Base-by-base conservation (phyloP, 2,113 vertebrate species). In the Sylvicapra grimmia region DNA sequence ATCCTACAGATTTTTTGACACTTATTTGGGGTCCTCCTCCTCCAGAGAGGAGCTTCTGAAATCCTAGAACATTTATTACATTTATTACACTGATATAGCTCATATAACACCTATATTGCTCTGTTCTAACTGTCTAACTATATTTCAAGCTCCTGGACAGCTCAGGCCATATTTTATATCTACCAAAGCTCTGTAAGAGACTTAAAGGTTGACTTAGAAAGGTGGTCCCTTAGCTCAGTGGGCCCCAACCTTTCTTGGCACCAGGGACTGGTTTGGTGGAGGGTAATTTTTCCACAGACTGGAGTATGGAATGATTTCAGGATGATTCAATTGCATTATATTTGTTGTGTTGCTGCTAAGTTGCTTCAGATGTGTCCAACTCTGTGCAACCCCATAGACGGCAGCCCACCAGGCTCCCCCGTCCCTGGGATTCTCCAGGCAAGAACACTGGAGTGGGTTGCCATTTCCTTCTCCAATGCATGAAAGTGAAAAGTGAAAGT, bases 341-440 rank as follows among this genome's bases (percentile, higher is more conserved):
- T 40, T 36, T 40, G 19, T 23, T 72, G 68, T 21, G 19, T 19
- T 27, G 58, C 54, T 59, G 58, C 58, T 59, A 27, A 59, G 25
- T 59, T 0, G 0, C 58, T 59, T 59, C 58, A 59, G 58, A 12
- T 0, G 2, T 27, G 58, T 59, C 25, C 2, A 4, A 27, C 58
- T 27, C 58, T 27, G 58, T 59, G 58, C 5, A 0, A 59, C 58
- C 25, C 25, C 58, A 59, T 27, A 59, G 10, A 59, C 11, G 25
- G 58, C 58, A 59, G 58, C 25, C 0, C 58, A 27, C 4, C 10
- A 59, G 58, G 58, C 25, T 59, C 58, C 58, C 25, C 10, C 10
- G 0, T 59, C 58, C 25, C 58, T 59, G 58, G 25, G 23, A 59
- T 5, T 59, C 10, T 59, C 58, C 25, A 59, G 58, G 25, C 25